Conservation (phyloP, 2,797 vertebrate species). For the Falco naumanni region DNA sequence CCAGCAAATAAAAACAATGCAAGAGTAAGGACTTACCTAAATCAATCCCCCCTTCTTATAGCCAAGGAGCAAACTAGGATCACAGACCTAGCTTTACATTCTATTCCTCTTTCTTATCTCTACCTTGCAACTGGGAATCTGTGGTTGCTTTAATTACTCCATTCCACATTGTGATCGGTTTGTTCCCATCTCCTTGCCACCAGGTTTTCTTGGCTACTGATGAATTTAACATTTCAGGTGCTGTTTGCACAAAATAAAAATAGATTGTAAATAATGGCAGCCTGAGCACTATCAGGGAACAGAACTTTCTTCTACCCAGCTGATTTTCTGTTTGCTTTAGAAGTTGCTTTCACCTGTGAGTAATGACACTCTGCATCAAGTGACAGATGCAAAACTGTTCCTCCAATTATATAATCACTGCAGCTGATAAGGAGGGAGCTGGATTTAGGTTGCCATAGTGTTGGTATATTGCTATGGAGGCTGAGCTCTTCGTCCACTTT, state of each 20-base stretch:
- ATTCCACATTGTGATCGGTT: not conserved
- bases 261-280: conserved; percentile 20
- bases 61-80: not conserved
- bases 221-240: conserved; percentile 42
- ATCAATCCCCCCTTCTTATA: not conserved
- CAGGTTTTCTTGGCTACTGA: conserved; percentile 27
- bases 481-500: conserved; percentile 65
- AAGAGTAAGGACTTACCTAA: not conserved
- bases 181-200: conserved; percentile 19
- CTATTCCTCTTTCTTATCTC: not conserved
- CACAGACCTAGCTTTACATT: not conserved
- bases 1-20: not conserved
- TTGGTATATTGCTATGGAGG: conserved; percentile 75
- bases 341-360: conserved; percentile 68
- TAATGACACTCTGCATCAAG: conserved; percentile 43
- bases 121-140: not conserved
- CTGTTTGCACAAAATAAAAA: conserved; percentile 34
- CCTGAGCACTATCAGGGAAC: not conserved
- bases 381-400: conserved; percentile 74
- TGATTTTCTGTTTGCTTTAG: conserved; percentile 42
- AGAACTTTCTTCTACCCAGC: conserved; percentile 20
- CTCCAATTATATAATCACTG: conserved; percentile 84
- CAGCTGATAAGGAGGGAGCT: conserved; percentile 75
- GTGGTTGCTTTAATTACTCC: not conserved
- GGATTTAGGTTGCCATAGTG: conserved; percentile 80